Conservation (phyloP, 2,797 vertebrate genomes). For the Serranus cabrilla region DNA sequence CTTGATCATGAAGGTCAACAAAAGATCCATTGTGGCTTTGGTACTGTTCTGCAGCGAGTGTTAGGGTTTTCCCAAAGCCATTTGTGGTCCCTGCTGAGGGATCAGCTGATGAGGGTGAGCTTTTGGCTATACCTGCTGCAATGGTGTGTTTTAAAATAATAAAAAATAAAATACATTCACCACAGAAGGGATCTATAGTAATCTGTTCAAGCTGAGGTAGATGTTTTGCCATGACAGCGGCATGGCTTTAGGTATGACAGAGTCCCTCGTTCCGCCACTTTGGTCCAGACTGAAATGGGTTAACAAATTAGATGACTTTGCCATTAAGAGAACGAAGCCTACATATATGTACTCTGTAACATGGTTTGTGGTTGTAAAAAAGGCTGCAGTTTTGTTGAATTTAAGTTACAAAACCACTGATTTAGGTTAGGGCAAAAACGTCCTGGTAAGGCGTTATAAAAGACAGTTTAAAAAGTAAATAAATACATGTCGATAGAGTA, state of each 20-base stretch:
- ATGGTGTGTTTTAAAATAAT: neutral
- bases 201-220: neutral
- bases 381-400: no score
- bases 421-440: no score
- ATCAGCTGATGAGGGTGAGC: neutral
- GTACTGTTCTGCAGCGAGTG: constrained; percentile 17
- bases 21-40: constrained; percentile 29
- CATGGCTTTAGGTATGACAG: neutral
- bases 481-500: no score
- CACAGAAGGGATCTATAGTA: neutral
- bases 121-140: neutral
- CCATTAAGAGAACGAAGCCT: no score
- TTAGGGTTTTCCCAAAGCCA: constrained; percentile 9
- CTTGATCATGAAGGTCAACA: constrained; percentile 71
- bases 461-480: no score
- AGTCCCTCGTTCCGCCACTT: neutral
- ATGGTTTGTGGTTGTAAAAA: no score
- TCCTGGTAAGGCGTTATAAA: no score
- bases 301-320: no score
- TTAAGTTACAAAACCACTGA: no score
- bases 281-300: neutral
- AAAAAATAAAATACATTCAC: neutral
- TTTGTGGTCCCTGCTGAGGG: neutral
- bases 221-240: neutral
- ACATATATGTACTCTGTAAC: no score